A percentile compares a stretch with the other conserved stretches of the same genome.
These are phyloP conservation scores for Parazoanthus atlanticus DNA, from an alignment of 92 coral and sea anemone species.

Conservation along the genomic window DNA sequence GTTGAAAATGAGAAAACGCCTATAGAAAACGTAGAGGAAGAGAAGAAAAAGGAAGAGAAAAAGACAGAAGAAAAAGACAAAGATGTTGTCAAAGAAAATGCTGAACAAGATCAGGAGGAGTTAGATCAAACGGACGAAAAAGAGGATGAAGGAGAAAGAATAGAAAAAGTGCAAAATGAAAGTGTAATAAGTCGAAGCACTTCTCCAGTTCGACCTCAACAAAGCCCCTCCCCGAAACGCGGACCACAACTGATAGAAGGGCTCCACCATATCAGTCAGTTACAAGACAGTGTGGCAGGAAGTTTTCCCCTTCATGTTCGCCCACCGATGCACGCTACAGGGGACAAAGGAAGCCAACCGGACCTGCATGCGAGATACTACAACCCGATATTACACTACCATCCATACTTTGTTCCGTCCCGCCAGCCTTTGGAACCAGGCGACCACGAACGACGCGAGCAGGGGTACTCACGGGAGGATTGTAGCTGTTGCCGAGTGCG, in stretches of 20 bases:
- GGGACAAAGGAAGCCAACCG: constrained; percentile 7
- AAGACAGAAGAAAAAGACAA: constrained; percentile 12
- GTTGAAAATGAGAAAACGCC: constrained; percentile 13
- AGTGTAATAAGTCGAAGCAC: not conserved
- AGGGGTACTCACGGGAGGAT: constrained; percentile 23
- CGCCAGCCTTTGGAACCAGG: not conserved
- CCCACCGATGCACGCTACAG: constrained; percentile 12
- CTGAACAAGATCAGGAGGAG: not conserved
- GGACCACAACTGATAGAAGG: constrained; percentile 20
- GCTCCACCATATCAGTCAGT: not conserved
- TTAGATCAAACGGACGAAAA: not conserved
- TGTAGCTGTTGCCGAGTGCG: constrained; percentile 47
- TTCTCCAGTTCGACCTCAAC: not conserved
- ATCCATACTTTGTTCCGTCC: constrained; percentile 34
- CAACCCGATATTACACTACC: constrained; percentile 23
- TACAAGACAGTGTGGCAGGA: not conserved
- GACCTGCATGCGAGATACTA: constrained; percentile 16
- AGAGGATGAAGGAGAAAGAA: not conserved
- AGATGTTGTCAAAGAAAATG: not conserved
- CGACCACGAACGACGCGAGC: constrained; percentile 15
- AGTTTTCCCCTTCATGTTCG: constrained; percentile 11
- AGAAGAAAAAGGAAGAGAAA: not conserved
- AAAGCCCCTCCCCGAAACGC: not conserved
- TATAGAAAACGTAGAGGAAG: constrained; percentile 13
- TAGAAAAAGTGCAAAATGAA: constrained; percentile 6